These are phyloP conservation scores for Clupea harengus DNA, from an alignment of 2,113 vertebrate species.

Conservation along the genomic window DNA sequence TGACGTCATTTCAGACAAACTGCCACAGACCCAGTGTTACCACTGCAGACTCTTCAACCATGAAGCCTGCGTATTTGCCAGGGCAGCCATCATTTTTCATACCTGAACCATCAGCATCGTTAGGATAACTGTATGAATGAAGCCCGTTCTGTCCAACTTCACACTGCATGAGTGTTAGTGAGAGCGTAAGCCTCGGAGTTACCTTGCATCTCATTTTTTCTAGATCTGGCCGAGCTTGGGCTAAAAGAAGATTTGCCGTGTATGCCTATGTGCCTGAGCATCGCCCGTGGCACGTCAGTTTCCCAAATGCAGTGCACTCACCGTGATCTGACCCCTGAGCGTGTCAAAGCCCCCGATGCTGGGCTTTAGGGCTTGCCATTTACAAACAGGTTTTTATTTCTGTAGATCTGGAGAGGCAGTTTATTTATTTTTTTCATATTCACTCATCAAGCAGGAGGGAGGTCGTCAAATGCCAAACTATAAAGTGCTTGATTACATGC, in stretches of 20 bases:
- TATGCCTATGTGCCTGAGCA: background rate
- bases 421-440: background rate
- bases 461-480: background rate
- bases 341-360: background rate
- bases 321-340: background rate
- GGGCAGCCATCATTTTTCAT: background rate
- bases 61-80: background rate
- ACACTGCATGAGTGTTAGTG: background rate
- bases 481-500: background rate
- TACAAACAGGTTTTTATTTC: background rate
- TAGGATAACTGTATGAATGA: background rate
- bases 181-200: background rate
- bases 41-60: background rate
- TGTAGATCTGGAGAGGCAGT: background rate
- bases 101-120: no score
- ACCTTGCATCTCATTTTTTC: background rate
- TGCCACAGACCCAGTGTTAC: background rate
- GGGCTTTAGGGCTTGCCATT: background rate
- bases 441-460: background rate
- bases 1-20: background rate
- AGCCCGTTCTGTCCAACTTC: background rate
- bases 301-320: background rate
- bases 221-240: no score
- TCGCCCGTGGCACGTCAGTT: background rate
- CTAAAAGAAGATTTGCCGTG: no score